Evolutionary conservation across 2,797 vertebrate species (phyloP).

Genomic region (Argya squamiceps): DNA sequence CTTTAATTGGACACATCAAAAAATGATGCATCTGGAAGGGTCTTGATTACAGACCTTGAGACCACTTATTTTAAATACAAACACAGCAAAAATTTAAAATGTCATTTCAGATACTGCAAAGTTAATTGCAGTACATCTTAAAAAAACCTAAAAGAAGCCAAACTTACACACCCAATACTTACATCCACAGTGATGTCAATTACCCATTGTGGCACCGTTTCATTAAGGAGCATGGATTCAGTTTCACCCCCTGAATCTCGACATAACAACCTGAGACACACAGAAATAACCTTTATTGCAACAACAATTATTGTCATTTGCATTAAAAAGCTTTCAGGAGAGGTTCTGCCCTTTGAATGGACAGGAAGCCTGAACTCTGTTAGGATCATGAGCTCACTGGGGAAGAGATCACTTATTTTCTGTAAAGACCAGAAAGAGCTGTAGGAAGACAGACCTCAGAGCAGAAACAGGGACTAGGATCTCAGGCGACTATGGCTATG

Average conservation of each 20-base stretch:
- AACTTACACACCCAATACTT: conserved; percentile 65
- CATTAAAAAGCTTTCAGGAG: neutral
- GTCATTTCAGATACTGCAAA: neutral
- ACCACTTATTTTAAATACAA: neutral
- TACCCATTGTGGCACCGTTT: conserved; percentile 98
- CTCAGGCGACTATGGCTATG: neutral
- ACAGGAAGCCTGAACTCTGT: neutral
- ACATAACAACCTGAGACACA: conserved; percentile 87
- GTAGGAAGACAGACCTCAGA: neutral
- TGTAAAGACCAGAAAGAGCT: neutral
- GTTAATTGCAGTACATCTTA: neutral
- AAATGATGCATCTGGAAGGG: neutral
- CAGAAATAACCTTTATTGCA: neutral
- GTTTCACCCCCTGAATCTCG: conserved; percentile 98
- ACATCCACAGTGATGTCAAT: conserved; percentile 99
- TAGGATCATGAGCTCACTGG: neutral
- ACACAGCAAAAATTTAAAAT: neutral
- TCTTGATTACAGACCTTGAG: neutral
- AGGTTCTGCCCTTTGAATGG: neutral
- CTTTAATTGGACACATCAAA: neutral
- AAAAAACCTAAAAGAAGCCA: neutral
- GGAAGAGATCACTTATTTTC: neutral
- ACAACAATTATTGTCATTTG: neutral
- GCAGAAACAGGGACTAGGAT: neutral
- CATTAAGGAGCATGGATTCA: conserved; percentile 97